Percentiles rank a stretch among this genome's conserved stretches.
Conservation (phyloP, 2,888 invertebrate species). For the Notodonta ziczac region DNA sequence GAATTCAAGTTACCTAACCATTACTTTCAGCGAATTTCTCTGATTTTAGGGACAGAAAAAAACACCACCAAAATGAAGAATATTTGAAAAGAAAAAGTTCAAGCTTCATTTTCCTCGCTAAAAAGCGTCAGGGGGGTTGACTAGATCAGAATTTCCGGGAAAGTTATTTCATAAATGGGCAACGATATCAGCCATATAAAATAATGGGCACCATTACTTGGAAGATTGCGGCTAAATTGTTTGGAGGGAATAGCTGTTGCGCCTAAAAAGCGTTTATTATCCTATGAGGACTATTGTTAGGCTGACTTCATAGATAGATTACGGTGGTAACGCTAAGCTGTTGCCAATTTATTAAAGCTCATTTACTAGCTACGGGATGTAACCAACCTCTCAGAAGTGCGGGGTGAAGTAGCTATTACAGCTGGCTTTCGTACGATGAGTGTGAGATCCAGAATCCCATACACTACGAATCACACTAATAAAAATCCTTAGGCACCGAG, state of each 20-base stretch:
- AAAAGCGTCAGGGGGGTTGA: neutral
- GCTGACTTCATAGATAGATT: no score
- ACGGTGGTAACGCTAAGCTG: no score
- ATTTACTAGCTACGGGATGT: no score
- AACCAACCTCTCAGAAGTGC: no score
- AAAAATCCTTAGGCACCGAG: no score
- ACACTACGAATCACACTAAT: no score
- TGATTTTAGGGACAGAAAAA: neutral
- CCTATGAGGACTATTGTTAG: neutral
- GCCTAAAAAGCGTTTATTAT: neutral
- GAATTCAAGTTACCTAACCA: no score
- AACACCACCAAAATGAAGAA: neutral
- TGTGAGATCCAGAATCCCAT: no score
- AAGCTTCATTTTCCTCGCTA: neutral
- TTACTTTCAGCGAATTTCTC: neutral
- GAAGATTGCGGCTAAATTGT: neutral
- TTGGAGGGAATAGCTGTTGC: neutral
- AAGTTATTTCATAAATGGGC: neutral
- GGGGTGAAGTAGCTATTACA: no score
- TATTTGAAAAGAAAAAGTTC: neutral
- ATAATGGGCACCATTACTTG: neutral
- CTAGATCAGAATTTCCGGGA: neutral
- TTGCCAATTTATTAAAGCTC: no score
- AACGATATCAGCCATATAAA: neutral
- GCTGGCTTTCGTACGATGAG: no score